A percentile compares a stretch with the other conserved stretches of the same genome.
These are phyloP conservation scores for Himalopsyche japonica DNA, from an alignment of 2,888 invertebrate genomes.

Conservation along the genomic window DNA sequence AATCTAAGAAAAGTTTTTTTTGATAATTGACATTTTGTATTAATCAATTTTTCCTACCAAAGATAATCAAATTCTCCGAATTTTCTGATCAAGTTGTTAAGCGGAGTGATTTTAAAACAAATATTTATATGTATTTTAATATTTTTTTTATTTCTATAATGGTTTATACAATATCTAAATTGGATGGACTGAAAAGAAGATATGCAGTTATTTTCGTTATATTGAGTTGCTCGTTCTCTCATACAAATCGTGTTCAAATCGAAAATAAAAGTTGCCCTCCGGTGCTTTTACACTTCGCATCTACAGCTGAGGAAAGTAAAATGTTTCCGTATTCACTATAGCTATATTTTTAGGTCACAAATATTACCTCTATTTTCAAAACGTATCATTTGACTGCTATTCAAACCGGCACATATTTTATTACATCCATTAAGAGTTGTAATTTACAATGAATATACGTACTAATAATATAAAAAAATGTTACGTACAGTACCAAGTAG, in stretches of 20 bases:
- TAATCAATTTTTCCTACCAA: no score
- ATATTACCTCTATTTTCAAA: not conserved
- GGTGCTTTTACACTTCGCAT: not conserved
- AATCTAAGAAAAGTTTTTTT: no score
- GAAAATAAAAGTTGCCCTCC: conserved; percentile 19
- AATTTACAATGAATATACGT: not conserved
- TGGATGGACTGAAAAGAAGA: not conserved
- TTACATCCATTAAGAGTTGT: not conserved
- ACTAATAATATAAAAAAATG: not conserved
- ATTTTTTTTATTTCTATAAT: no score
- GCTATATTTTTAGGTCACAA: not conserved
- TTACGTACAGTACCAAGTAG: not conserved
- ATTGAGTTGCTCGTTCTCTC: not conserved
- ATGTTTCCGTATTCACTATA: not conserved
- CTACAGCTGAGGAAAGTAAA: not conserved
- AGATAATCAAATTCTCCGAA: no score
- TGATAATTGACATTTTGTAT: no score
- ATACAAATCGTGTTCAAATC: not conserved
- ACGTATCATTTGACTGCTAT: not conserved
- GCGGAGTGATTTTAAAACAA: no score
- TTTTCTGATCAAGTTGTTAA: no score
- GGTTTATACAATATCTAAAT: no score
- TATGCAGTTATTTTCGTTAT: not conserved
- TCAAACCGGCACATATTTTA: not conserved
- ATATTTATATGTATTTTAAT: no score